Conservation (phyloP, 2,113 vertebrate genomes). For the Athene noctua region DNA sequence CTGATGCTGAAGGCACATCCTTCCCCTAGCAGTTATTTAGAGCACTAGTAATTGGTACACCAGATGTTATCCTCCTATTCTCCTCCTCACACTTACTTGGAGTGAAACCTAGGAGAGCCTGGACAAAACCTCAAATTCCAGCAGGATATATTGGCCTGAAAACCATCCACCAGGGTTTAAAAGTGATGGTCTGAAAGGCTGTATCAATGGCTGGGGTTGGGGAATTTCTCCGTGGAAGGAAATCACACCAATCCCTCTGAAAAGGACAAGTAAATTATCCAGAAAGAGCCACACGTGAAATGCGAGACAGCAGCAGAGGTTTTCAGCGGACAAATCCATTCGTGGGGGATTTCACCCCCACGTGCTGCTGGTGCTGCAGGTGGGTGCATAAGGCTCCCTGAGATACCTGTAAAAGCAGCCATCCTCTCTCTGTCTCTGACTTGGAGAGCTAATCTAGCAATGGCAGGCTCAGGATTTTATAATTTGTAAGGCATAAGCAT, state of each 20-base stretch:
- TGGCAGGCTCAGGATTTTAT: background rate
- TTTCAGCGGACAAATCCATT: background rate
- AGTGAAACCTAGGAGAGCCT: background rate
- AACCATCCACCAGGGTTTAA: background rate
- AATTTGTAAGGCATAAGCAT: background rate
- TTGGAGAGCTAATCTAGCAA: background rate
- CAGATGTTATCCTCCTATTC: background rate
- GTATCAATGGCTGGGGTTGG: too few relatives aligned
- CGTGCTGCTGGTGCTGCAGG: background rate
- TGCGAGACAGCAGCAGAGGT: accelerated
- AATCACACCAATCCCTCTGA: background rate
- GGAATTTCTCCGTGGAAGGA: background rate
- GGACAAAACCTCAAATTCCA: background rate
- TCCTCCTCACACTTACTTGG: background rate
- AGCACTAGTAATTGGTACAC: background rate
- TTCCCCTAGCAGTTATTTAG: background rate
- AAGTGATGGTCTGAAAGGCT: background rate
- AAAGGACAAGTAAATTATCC: background rate
- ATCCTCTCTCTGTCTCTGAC: background rate
- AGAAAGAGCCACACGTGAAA: accelerated
- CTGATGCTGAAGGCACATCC: background rate
- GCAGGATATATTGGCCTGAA: background rate
- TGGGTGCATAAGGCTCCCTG: too few relatives aligned
- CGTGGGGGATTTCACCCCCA: background rate
- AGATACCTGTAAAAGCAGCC: background rate